These are phyloP conservation scores for Drosophila hydei DNA, from an alignment of 1,140 invertebrate species.

Conservation along the genomic window DNA sequence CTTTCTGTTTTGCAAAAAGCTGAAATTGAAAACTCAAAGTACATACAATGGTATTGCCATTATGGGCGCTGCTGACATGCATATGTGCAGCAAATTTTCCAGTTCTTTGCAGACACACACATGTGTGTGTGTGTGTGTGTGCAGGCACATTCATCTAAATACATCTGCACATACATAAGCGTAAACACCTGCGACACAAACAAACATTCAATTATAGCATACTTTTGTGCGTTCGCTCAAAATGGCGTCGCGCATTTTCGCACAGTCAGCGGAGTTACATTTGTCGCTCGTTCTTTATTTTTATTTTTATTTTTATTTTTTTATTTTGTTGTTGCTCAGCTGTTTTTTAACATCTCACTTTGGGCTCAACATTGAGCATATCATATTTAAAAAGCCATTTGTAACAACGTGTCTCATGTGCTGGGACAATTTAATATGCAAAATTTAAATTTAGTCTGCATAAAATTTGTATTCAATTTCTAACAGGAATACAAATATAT, in stretches of 20 bases:
- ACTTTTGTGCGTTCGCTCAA: slow-evolving; percentile 69
- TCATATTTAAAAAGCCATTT: background rate
- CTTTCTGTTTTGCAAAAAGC: slow-evolving; percentile 41
- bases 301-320: slow-evolving; percentile 5
- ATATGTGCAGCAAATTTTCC: slow-evolving; percentile 67
- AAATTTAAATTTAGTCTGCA: too few relatives aligned
- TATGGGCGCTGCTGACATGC: slow-evolving; percentile 64
- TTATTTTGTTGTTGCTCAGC: background rate
- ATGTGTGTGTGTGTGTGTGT: too few relatives aligned
- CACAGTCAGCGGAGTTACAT: slow-evolving; percentile 49
- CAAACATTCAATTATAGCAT: slow-evolving; percentile 80
- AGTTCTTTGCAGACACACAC: slow-evolving; percentile 6
- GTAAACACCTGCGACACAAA: slow-evolving; percentile 53
- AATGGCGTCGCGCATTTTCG: slow-evolving; percentile 64
- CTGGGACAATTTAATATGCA: too few relatives aligned
- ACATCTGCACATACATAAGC: slow-evolving; percentile 7
- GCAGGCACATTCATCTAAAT: background rate
- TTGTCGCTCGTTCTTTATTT: slow-evolving; percentile 12
- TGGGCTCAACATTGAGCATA: background rate
- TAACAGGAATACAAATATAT: too few relatives aligned
- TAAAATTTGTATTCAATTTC: too few relatives aligned
- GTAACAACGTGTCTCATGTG: background rate
- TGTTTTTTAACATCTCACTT: background rate
- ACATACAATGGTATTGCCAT: slow-evolving; percentile 70
- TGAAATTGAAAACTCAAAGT: slow-evolving; percentile 80